Evolutionary conservation across 1,140 invertebrate species (phyloP).

Genomic region (Diorhabda elongata): DNA sequence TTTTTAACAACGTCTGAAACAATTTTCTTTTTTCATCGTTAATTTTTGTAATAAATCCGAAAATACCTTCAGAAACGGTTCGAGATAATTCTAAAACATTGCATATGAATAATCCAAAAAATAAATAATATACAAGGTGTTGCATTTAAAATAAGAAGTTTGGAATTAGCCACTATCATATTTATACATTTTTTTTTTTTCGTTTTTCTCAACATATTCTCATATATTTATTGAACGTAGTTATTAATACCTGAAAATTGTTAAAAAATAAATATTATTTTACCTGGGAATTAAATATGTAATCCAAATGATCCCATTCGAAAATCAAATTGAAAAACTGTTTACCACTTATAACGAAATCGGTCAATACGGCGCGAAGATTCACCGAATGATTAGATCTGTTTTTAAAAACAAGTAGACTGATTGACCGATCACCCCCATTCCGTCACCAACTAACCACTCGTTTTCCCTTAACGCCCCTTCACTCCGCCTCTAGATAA

Average conservation of each 20-base stretch:
- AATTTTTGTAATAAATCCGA: too few species aligned
- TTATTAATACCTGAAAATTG: neutral
- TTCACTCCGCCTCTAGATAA: slow-evolving; percentile 15
- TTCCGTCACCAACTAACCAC: slow-evolving; percentile 18
- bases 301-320: neutral
- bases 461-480: neutral
- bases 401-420: slow-evolving; percentile 32
- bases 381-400: slow-evolving; percentile 17
- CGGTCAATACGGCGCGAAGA: slow-evolving; percentile 18
- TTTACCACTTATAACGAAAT: slow-evolving; percentile 1
- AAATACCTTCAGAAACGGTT: too few species aligned
- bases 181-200: too few species aligned
- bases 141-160: too few species aligned
- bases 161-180: too few species aligned
- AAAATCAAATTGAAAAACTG: neutral
- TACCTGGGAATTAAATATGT: neutral
- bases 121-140: too few species aligned
- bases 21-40: too few species aligned
- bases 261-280: neutral
- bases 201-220: neutral
- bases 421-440: slow-evolving; percentile 35
- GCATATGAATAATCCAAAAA: too few species aligned
- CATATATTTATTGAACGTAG: neutral
- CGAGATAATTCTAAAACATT: too few species aligned
- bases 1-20: too few species aligned